A percentile compares a stretch with the other conserved stretches of the same genome.
Evolutionary conservation across 92 coral and sea anemone species (phyloP).

Genomic region (Plumapathes pennacea): DNA sequence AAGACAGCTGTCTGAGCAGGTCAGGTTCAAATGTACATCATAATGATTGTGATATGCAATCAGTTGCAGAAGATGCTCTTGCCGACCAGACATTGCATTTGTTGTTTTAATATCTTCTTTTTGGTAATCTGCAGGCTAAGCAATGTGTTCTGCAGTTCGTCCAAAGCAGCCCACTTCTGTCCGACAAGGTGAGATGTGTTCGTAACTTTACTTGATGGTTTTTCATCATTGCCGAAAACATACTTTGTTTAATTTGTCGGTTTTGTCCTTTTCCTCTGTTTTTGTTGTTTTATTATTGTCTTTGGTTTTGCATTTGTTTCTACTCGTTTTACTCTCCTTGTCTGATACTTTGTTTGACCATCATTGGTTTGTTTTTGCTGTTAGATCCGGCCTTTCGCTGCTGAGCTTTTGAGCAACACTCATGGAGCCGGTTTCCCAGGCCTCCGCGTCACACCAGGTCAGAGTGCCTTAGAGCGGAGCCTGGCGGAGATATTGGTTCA

Average conservation of each 20-base stretch:
- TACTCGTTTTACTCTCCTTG: neutral
- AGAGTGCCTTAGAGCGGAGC: conserved; percentile 39
- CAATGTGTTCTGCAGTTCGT: conserved; percentile 18
- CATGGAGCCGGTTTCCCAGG: conserved; percentile 49
- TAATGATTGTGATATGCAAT: too few relatives aligned
- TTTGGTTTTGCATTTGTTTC: neutral
- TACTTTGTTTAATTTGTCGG: too few relatives aligned
- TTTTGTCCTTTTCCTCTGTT: too few relatives aligned
- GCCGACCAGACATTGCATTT: too few relatives aligned
- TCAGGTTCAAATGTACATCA: conserved; percentile 5
- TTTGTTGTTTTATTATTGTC: too few relatives aligned
- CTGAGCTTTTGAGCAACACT: conserved; percentile 59
- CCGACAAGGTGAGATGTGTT: conserved; percentile 39
- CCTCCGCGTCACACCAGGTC: conserved; percentile 50
- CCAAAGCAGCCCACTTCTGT: conserved; percentile 12
- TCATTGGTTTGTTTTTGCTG: neutral
- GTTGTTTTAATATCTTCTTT: too few relatives aligned
- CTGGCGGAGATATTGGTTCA: conserved; percentile 69
- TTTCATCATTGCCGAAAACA: too few relatives aligned
- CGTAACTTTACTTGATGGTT: too few relatives aligned
- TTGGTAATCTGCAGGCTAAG: conserved; percentile 13
- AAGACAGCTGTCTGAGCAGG: conserved; percentile 38
- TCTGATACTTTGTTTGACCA: too few relatives aligned
- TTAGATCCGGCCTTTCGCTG: conserved; percentile 52
- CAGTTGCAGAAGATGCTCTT: too few relatives aligned